Conservation (phyloP, 2,797 vertebrate species). For the Lutjanus argentimaculatus region DNA sequence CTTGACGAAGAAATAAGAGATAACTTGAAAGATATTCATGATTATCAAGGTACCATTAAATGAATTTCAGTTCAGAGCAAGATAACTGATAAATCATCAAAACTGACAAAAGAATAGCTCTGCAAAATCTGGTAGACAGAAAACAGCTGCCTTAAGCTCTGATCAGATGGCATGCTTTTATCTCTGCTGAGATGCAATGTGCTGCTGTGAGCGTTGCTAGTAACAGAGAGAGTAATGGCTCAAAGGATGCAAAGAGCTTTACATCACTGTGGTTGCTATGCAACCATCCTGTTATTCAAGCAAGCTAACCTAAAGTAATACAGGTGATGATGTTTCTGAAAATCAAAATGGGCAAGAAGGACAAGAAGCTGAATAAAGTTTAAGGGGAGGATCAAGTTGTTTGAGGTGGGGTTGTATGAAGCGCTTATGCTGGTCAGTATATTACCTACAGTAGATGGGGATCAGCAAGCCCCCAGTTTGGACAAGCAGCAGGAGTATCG, state of each 20-base stretch:
- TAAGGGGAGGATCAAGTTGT: no score
- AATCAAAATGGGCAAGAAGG: conserved; percentile 9
- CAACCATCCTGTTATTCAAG: conserved; percentile 35
- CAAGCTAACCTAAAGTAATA: conserved; percentile 23
- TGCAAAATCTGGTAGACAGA: conserved; percentile 10
- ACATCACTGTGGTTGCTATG: conserved; percentile 52
- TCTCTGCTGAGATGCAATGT: conserved; percentile 55
- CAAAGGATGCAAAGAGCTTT: conserved; percentile 47
- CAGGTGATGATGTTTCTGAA: conserved; percentile 10
- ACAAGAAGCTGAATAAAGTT: conserved; percentile 5
- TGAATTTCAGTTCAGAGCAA: conserved; percentile 31
- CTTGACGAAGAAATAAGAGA: not conserved
- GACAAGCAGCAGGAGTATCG: no score
- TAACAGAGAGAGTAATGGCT: conserved; percentile 39
- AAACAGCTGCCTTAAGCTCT: conserved; percentile 31
- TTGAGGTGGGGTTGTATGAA: no score
- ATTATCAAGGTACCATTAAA: conserved; percentile 24
- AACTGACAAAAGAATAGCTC: conserved; percentile 7
- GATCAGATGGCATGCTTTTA: conserved; percentile 55
- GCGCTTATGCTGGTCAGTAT: no score
- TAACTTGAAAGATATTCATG: not conserved
- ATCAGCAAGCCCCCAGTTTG: no score
- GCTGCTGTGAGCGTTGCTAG: conserved; percentile 42
- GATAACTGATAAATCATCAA: conserved; percentile 23
- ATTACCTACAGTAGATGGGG: no score